phyloP scores from a whole-genome alignment of 1,140 invertebrate species.

The Campoletis sonorensis region DNA sequence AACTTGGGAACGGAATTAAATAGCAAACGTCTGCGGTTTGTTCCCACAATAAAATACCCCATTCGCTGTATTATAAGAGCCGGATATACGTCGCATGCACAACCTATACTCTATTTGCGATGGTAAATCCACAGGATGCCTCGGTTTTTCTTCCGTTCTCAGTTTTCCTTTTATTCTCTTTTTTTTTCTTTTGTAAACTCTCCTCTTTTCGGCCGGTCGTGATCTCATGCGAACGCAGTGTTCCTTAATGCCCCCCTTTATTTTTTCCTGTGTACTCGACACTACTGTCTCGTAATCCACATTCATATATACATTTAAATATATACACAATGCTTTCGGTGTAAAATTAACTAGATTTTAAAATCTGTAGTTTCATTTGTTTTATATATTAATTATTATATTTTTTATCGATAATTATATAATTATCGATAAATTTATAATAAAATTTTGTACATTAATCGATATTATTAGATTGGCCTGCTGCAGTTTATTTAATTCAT shows the following conservation, averaged over 20 bases:
- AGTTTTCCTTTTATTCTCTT: not conserved
- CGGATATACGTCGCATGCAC: not conserved
- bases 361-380: not conserved
- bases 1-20: no score
- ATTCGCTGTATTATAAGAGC: not conserved
- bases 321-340: not conserved
- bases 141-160: not conserved
- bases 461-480: no score
- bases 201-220: not conserved
- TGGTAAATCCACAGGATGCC: constrained; percentile 1
- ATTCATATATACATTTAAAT: no score
- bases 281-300: not conserved
- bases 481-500: no score
- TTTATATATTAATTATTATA: not conserved
- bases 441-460: no score
- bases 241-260: not conserved
- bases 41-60: no score
- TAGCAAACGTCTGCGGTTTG: no score
- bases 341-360: not conserved
- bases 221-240: not conserved
- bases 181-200: not conserved
- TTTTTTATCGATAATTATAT: no score
- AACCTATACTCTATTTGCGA: not conserved
- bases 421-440: no score
- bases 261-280: not conserved